These are phyloP conservation scores for Acinonyx jubatus DNA, from an alignment of 2,113 vertebrate species.

Conservation along the genomic window DNA sequence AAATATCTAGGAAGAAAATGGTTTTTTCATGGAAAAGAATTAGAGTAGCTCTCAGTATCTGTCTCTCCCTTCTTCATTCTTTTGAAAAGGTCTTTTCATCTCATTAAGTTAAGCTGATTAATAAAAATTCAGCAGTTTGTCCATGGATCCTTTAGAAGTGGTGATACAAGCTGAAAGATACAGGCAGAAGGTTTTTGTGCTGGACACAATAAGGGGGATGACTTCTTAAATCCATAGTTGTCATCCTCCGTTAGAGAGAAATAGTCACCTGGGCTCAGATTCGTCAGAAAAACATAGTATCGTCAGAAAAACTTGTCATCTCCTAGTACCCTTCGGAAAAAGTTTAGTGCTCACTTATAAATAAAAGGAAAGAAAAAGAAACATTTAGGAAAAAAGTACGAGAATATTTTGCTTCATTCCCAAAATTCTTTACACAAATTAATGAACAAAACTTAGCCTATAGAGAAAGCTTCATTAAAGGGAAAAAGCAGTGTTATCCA, in stretches of 20 bases:
- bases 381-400: conserved; percentile 43
- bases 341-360: conserved; percentile 63
- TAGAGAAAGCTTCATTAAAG: conserved; percentile 9
- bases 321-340: conserved; percentile 76
- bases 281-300: conserved; percentile 74
- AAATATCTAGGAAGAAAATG: conserved; percentile 55
- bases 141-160: conserved; percentile 85
- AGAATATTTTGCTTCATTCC: conserved; percentile 71
- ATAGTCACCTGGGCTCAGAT: conserved; percentile 83
- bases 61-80: conserved; percentile 71
- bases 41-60: conserved; percentile 44
- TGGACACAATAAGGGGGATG: conserved; percentile 90
- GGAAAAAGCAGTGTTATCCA: conserved; percentile 24
- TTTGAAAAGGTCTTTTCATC: conserved; percentile 92
- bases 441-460: conserved; percentile 48
- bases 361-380: background rate
- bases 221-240: conserved; percentile 92
- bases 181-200: conserved; percentile 92
- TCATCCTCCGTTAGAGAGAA: conserved; percentile 85
- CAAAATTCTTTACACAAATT: conserved; percentile 72
- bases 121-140: conserved; percentile 94
- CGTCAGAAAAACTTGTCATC: conserved; percentile 72
- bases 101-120: conserved; percentile 98
- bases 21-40: conserved; percentile 69
- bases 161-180: conserved; percentile 86